Conservation (phyloP, 2,113 vertebrate genomes). For the Madoqua kirkii region DNA sequence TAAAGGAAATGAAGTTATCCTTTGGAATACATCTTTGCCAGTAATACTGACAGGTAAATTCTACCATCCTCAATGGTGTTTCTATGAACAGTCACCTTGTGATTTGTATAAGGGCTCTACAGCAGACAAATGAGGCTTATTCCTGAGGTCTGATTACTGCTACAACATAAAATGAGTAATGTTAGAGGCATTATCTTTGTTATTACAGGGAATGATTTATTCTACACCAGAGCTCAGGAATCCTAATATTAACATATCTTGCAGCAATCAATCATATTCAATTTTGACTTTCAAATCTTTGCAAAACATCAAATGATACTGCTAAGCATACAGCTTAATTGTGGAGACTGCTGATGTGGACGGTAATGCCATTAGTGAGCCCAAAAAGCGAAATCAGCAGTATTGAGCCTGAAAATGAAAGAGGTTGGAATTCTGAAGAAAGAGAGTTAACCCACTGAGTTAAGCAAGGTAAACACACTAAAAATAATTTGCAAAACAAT, state of each 20-base stretch:
- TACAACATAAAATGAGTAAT: slow-evolving; percentile 24
- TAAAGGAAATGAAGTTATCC: not conserved
- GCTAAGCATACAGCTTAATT: slow-evolving; percentile 47
- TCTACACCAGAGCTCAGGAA: not conserved
- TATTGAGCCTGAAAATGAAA: slow-evolving; percentile 63
- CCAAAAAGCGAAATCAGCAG: slow-evolving; percentile 61
- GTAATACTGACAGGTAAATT: not conserved
- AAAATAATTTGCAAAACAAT: slow-evolving; percentile 80
- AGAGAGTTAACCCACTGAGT: slow-evolving; percentile 73
- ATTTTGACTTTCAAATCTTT: slow-evolving; percentile 57
- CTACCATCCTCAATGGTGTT: not conserved
- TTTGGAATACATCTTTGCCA: not conserved
- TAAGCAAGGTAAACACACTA: slow-evolving; percentile 72
- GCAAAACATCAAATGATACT: slow-evolving; percentile 55
- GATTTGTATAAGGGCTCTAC: not conserved
- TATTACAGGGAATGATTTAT: slow-evolving; percentile 47
- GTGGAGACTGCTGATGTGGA: slow-evolving; percentile 20
- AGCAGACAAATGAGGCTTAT: not conserved
- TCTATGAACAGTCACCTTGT: not conserved
- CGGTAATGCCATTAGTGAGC: slow-evolving; percentile 35
- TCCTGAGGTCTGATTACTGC: slow-evolving; percentile 9
- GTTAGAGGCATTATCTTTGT: slow-evolving; percentile 42
- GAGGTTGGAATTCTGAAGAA: slow-evolving; percentile 52
- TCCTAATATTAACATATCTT: slow-evolving; percentile 43
- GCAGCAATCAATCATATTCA: slow-evolving; percentile 55